These are phyloP conservation scores for Chouioia cunea DNA, from an alignment of 2,888 invertebrate species.

Conservation along the genomic window DNA sequence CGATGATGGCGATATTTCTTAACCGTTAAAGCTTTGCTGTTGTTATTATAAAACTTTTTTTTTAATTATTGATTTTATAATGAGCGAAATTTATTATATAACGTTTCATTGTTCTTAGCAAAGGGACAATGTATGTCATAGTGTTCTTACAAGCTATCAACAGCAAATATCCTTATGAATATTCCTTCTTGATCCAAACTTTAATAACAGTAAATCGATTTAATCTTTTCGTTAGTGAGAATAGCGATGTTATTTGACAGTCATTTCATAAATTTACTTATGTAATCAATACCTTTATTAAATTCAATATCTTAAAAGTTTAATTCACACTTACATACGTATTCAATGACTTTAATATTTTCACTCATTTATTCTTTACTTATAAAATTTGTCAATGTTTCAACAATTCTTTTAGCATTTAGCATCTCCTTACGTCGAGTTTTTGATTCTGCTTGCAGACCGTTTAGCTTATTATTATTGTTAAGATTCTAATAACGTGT, in stretches of 20 bases:
- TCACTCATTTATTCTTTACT: conserved; percentile 26
- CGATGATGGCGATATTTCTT: no score
- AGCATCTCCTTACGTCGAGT: no score
- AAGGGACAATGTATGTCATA: conserved; percentile 24
- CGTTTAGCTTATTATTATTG: conserved; percentile 4
- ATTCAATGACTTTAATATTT: no score
- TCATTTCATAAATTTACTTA: conserved; percentile 35
- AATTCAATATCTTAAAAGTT: conserved; percentile 13
- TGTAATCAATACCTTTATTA: conserved; percentile 1
- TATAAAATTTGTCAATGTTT: conserved; percentile 60
- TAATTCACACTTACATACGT: conserved; percentile 6
- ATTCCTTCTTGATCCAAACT: background rate
- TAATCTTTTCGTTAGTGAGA: conserved; percentile 15
- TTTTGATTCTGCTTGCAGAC: background rate
- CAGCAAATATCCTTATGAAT: conserved; percentile 24
- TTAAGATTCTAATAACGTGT: conserved; percentile 19
- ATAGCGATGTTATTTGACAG: conserved; percentile 33
- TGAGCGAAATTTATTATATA: background rate
- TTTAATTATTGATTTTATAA: no score
- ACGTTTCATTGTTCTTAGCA: conserved; percentile 18
- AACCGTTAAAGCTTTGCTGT: no score
- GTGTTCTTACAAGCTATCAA: conserved; percentile 23
- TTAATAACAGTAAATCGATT: conserved; percentile 33
- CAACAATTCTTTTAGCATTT: conserved; percentile 56
- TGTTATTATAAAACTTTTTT: no score